Percentiles rank a stretch among this genome's conserved stretches.
Conservation (phyloP, 2,888 invertebrate genomes). For the Scaptodrosophila latifasciaeformis region DNA sequence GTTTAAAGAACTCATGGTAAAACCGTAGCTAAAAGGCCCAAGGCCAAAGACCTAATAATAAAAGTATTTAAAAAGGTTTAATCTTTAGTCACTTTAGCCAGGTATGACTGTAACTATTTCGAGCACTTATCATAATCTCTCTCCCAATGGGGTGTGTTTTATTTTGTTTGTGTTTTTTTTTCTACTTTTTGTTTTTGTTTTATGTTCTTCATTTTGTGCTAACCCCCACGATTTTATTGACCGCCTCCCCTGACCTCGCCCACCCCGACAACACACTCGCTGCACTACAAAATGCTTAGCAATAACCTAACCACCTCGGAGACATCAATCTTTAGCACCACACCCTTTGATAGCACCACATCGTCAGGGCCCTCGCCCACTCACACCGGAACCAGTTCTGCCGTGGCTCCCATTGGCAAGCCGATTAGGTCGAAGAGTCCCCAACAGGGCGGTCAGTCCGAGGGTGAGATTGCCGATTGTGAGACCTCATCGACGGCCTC, state of each 20-base stretch:
- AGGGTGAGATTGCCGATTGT: conserved; percentile 62
- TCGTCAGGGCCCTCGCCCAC: conserved; percentile 41
- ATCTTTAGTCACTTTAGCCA: no score
- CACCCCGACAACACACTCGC: no score
- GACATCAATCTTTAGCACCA: conserved; percentile 73
- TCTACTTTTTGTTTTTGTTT: neutral
- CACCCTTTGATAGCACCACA: conserved; percentile 51
- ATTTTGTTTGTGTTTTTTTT: neutral
- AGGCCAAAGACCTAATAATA: no score
- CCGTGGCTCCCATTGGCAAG: conserved; percentile 65
- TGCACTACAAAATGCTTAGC: no score
- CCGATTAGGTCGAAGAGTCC: conserved; percentile 53
- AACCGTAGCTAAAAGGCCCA: no score
- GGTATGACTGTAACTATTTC: no score
- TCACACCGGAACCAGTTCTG: conserved; percentile 29
- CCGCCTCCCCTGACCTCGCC: no score
- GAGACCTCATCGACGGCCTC: conserved; percentile 73
- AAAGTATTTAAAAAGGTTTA: no score
- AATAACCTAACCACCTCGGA: conserved; percentile 72
- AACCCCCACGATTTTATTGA: no score
- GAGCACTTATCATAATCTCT: neutral
- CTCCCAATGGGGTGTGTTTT: neutral
- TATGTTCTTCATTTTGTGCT: no score
- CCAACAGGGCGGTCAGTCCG: conserved; percentile 54
- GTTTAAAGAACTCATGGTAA: no score